These are phyloP conservation scores for Amphiura filiformis DNA, from an alignment of 35 echinoderm and acorn worm species.

Conservation along the genomic window DNA sequence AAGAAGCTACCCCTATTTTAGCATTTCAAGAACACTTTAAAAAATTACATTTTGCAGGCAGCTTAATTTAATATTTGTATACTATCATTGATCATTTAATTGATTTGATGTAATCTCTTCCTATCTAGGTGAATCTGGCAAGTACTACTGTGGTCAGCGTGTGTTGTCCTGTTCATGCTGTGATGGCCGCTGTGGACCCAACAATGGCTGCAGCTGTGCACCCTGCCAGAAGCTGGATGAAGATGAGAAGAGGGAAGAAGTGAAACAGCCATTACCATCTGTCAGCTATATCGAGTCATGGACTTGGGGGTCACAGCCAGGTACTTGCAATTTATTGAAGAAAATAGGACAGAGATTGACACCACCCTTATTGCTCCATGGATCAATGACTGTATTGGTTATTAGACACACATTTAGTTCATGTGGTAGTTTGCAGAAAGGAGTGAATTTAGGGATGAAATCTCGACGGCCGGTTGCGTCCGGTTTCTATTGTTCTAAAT, in stretches of 20 bases:
- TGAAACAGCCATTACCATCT: slow-evolving; percentile 41
- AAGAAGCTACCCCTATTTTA: neutral
- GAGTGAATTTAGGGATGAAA: no score
- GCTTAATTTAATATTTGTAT: no score
- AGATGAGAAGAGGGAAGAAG: slow-evolving; percentile 53
- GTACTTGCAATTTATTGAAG: slow-evolving; percentile 23
- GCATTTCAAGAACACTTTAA: neutral
- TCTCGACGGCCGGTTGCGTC: no score
- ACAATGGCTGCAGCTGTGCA: slow-evolving; percentile 62
- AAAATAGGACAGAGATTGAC: no score
- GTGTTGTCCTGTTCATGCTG: slow-evolving; percentile 80
- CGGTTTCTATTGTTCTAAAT: no score
- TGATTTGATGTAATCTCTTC: neutral
- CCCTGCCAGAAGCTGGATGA: slow-evolving; percentile 79
- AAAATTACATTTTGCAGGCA: no score
- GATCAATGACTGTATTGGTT: no score
- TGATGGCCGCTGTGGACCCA: slow-evolving; percentile 69
- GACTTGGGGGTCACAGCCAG: slow-evolving; percentile 92
- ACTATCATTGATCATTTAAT: no score
- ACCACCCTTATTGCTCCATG: no score
- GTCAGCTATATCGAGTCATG: slow-evolving; percentile 83
- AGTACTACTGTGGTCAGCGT: slow-evolving; percentile 67
- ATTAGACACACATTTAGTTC: no score
- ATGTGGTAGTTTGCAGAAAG: no score
- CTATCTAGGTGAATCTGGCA: slow-evolving; percentile 59